Evolutionary conservation across 2,113 vertebrate species (phyloP), one percentile per base, ranked within the genome.

Genomic region (Nettapus auritus): DNA sequence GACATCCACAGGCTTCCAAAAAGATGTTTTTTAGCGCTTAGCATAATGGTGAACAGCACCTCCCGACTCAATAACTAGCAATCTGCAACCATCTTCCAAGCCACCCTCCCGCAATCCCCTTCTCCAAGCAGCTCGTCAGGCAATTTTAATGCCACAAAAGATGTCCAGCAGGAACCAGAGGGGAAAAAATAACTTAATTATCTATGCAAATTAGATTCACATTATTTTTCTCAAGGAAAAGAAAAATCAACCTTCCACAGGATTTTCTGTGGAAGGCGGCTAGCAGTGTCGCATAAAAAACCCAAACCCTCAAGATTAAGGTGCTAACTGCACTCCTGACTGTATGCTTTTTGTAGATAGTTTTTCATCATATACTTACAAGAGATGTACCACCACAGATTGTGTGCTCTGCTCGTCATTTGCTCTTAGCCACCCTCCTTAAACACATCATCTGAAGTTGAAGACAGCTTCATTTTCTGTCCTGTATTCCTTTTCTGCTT

Each of bases 31-130:
- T 36, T 68, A 46, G 14, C 1, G 4, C 28, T 68, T 31, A 53
- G 26, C 1, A 0, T 20, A 17, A 78, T 55, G n/a, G 40, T 33
- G 52, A 52, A 7, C 34, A 71, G 70, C 42, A 38, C 31, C 64
- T 66, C 68, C 17, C 0, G 0, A 28, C 52, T 67, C 4, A 2
- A 4, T 8, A 75, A 9, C 25, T 0, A 42, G 16, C 29, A 13
- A 50, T 4, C 48, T 68, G 60, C 25, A 82, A 48, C 17, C 33
- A 18, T 22, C 52, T 56, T 21, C 57, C 62, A 91, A 4, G 2
- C n/a, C 46, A 38, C 8, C 13, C 33, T 66, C 46, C 21, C 56
- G 28, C 19, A 85, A 22, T 4, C 46, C n/a, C 17, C 38, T 67
- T 64, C 23, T 94, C 34, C 55, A 62, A 70, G 26, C 1, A 13